Conservation (phyloP, 2,888 invertebrate genomes). For the Erebia ligea region DNA sequence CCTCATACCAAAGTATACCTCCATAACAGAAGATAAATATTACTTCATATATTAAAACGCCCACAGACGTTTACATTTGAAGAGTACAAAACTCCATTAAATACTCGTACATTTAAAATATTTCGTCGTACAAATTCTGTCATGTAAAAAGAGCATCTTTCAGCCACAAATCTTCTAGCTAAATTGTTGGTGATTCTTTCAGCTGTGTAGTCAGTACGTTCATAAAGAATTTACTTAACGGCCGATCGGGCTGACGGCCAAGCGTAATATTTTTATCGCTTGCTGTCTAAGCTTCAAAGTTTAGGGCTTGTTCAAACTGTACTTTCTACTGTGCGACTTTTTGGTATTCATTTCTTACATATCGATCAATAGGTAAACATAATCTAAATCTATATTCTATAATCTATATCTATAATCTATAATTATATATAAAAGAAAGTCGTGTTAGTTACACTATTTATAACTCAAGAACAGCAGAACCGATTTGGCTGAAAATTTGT, state of each 20-base stretch:
- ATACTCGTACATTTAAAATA: not conserved
- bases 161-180: slow-evolving; percentile 44
- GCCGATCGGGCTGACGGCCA: slow-evolving; percentile 22
- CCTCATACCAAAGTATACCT: not conserved
- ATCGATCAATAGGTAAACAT: too few relatives aligned
- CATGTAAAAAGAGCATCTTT: slow-evolving; percentile 17
- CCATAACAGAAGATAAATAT: slow-evolving; percentile 4
- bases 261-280: slow-evolving; percentile 33
- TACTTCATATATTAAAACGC: not conserved
- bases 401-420: too few relatives aligned
- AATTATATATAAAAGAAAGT: too few relatives aligned
- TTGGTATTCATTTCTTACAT: not conserved
- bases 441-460: too few relatives aligned
- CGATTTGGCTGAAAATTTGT: too few relatives aligned
- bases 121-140: slow-evolving; percentile 1
- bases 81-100: slow-evolving; percentile 2
- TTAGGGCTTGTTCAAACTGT: not conserved
- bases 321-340: not conserved
- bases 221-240: slow-evolving; percentile 36
- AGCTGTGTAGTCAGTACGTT: slow-evolving; percentile 34
- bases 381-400: too few relatives aligned
- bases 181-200: slow-evolving; percentile 46
- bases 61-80: not conserved
- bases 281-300: slow-evolving; percentile 33
- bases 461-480: too few relatives aligned